phyloP scores from a whole-genome alignment of 2,888 invertebrate genomes.

The Drosophila melanosoma region DNA sequence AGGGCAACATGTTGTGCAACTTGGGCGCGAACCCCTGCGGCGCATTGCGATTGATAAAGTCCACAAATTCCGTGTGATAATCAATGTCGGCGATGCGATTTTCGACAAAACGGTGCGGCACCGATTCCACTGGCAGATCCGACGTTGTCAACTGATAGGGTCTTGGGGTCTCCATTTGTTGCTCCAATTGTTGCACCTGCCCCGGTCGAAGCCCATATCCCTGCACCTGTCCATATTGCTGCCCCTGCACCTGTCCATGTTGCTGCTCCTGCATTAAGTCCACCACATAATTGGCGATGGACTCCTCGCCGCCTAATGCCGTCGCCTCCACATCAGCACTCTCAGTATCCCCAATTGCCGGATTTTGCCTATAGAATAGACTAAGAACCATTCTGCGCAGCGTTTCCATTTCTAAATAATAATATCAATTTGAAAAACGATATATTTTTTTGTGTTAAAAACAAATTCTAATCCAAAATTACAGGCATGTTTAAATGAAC shows the following conservation, averaged over 20 bases:
- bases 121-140: conserved; percentile 12
- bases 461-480: conserved; percentile 5
- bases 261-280: conserved; percentile 42
- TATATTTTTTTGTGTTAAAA: conserved; percentile 3
- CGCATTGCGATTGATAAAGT: conserved; percentile 63
- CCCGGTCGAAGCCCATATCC: not conserved
- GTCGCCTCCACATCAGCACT: not conserved
- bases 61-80: conserved; percentile 59
- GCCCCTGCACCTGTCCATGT: not conserved
- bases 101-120: conserved; percentile 3
- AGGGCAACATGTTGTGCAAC: conserved; percentile 61
- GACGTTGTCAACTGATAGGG: conserved; percentile 18
- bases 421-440: conserved; percentile 2
- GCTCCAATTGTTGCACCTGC: not conserved
- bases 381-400: conserved; percentile 25
- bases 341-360: not conserved
- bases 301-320: conserved; percentile 5
- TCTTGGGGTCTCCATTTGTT: not conserved
- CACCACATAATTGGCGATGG: conserved; percentile 22
- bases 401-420: conserved; percentile 33
- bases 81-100: conserved; percentile 14
- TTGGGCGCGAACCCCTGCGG: conserved; percentile 65
- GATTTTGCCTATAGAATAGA: not conserved
- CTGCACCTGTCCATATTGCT: too few relatives aligned
- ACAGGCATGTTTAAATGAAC: conserved; percentile 11